These are phyloP conservation scores for Alligator sinensis DNA, from an alignment of 2,113 vertebrate genomes.

Conservation along the genomic window DNA sequence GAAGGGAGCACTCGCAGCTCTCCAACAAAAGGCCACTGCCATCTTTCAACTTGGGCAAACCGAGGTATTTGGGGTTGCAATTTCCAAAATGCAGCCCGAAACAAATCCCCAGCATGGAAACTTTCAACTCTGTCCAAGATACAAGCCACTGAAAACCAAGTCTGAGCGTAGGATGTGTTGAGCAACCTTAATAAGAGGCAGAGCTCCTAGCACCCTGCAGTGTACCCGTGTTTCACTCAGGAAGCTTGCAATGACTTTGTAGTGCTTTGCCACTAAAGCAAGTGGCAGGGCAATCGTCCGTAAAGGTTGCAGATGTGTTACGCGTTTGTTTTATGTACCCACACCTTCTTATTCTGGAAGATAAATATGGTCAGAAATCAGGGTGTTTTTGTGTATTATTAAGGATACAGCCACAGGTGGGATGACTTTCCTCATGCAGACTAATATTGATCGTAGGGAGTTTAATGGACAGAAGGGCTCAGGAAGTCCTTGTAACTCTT, in stretches of 20 bases:
- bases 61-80: not conserved
- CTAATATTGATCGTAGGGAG: rapidly evolving
- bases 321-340: slow-evolving; percentile 39
- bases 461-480: not conserved
- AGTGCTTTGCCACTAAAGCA: slow-evolving; percentile 52
- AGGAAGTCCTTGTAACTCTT: not conserved
- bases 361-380: slow-evolving; percentile 24
- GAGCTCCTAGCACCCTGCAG: not conserved
- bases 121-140: not conserved
- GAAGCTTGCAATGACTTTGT: slow-evolving; percentile 41
- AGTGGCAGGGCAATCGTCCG: slow-evolving; percentile 61
- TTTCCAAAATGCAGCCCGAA: too few species aligned
- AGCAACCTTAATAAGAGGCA: not conserved
- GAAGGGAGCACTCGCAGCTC: not conserved
- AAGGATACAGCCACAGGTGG: not conserved
- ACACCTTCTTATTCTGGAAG: not conserved
- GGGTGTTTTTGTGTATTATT: not conserved
- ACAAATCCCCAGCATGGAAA: too few species aligned
- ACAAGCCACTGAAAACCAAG: too few species aligned
- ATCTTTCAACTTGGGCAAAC: not conserved
- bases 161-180: not conserved
- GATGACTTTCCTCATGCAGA: not conserved
- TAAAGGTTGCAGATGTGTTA: slow-evolving; percentile 30
- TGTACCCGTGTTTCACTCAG: not conserved
- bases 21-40: not conserved